Percentiles rank a stretch among this genome's conserved stretches.
These are phyloP conservation scores for Pachyramphus minor DNA, from an alignment of 2,113 vertebrate species.

Conservation along the genomic window DNA sequence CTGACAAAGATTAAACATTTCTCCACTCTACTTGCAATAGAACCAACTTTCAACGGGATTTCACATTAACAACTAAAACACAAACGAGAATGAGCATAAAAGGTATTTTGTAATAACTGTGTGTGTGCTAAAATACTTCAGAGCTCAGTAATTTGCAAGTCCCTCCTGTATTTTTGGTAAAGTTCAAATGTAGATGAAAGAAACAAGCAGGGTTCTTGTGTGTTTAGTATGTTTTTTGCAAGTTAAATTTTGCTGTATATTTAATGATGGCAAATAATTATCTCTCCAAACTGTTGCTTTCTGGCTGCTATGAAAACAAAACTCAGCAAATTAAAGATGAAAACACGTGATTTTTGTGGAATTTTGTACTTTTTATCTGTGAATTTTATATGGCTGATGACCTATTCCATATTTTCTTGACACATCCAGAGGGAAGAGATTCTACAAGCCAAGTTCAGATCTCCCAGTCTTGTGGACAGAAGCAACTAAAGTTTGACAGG, in stretches of 20 bases:
- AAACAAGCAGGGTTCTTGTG: not conserved
- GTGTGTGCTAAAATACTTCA: not conserved
- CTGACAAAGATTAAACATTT: conserved; percentile 33
- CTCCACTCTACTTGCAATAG: not conserved
- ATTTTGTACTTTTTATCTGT: not conserved
- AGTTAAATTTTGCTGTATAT: conserved; percentile 3
- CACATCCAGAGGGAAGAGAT: not conserved
- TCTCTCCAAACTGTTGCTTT: not conserved
- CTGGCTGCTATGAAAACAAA: not conserved
- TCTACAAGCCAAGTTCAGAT: not conserved
- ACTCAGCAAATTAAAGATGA: not conserved
- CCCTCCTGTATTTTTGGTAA: conserved; percentile 28
- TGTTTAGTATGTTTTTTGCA: not conserved
- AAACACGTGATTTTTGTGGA: not conserved
- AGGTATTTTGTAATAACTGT: conserved; percentile 12
- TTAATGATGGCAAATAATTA: not conserved
- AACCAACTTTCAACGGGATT: not conserved
- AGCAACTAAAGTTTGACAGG: not conserved
- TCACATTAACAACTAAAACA: conserved; percentile 9
- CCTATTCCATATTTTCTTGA: not conserved
- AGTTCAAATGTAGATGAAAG: conserved; percentile 32
- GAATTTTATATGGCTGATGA: not conserved
- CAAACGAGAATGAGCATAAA: not conserved
- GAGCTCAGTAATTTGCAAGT: conserved; percentile 53
- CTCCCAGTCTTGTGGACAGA: not conserved